Evolutionary conservation across 2,113 vertebrate genomes (phyloP).

Genomic region (Dolichotis patagonum): DNA sequence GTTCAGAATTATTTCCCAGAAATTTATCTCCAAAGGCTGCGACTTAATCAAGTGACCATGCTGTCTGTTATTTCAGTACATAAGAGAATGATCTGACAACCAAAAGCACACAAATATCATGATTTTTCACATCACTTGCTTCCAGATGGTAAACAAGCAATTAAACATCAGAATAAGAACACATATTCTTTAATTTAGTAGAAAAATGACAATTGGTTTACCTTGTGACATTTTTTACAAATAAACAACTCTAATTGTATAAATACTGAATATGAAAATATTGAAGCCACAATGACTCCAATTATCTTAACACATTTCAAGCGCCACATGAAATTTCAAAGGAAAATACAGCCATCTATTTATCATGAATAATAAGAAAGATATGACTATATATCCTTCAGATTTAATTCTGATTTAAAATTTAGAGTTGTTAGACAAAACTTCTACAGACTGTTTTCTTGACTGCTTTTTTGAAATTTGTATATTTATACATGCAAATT

Average conservation of each 20-base stretch:
- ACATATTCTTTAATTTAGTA: background rate
- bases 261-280: slow-evolving; percentile 6
- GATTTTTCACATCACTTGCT: background rate
- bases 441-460: background rate
- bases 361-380: background rate
- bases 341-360: background rate
- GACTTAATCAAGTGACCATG: background rate
- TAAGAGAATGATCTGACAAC: background rate
- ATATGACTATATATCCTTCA: background rate
- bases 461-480: slow-evolving; percentile 39
- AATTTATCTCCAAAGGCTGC: background rate
- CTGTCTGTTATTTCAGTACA: background rate
- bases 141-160: slow-evolving; percentile 44
- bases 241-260: background rate
- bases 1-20: slow-evolving; percentile 16
- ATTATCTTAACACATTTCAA: background rate
- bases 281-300: background rate
- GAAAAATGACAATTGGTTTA: background rate
- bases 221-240: background rate
- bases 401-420: background rate
- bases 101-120: background rate
- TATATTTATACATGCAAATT: background rate
- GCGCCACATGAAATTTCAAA: background rate
- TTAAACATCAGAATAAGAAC: slow-evolving; percentile 14
- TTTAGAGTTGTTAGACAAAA: slow-evolving; percentile 1